phyloP scores from a whole-genome alignment of 2,888 invertebrate genomes.

The Lymantria dispar region DNA sequence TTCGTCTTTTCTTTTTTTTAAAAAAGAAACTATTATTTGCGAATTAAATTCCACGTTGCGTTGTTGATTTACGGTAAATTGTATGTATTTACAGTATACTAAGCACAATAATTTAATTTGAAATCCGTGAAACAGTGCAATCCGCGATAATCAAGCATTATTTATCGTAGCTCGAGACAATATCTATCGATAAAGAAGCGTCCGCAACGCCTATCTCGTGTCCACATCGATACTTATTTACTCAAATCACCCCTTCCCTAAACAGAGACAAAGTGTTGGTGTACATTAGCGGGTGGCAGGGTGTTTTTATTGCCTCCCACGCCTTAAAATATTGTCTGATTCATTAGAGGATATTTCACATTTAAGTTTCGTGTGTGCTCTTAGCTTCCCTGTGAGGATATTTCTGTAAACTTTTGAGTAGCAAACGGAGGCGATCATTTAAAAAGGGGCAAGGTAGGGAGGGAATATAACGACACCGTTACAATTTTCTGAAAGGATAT shows the following conservation, averaged over 20 bases:
- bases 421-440: slow-evolving; percentile 67
- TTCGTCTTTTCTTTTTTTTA: too few species aligned
- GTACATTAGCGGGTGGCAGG: slow-evolving; percentile 73
- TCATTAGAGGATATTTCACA: slow-evolving; percentile 81
- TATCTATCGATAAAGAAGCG: slow-evolving; percentile 28
- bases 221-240: slow-evolving; percentile 76
- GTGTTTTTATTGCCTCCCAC: slow-evolving; percentile 77
- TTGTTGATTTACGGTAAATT: too few species aligned
- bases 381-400: slow-evolving; percentile 57
- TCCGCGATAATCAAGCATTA: too few species aligned
- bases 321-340: slow-evolving; percentile 83
- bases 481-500: slow-evolving; percentile 82
- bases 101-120: too few species aligned
- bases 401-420: slow-evolving; percentile 62
- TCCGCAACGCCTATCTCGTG: slow-evolving; percentile 37
- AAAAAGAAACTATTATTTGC: too few species aligned
- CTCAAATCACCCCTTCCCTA: slow-evolving; percentile 67
- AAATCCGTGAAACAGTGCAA: too few species aligned
- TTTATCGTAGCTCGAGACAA: slow-evolving; percentile 3
- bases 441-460: slow-evolving; percentile 46
- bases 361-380: slow-evolving; percentile 77
- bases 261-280: slow-evolving; percentile 75
- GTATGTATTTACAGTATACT: too few species aligned
- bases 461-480: slow-evolving; percentile 67
- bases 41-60: too few species aligned